Evolutionary conservation across 2,113 vertebrate species (phyloP).

Genomic region (Ammodytes dubius): DNA sequence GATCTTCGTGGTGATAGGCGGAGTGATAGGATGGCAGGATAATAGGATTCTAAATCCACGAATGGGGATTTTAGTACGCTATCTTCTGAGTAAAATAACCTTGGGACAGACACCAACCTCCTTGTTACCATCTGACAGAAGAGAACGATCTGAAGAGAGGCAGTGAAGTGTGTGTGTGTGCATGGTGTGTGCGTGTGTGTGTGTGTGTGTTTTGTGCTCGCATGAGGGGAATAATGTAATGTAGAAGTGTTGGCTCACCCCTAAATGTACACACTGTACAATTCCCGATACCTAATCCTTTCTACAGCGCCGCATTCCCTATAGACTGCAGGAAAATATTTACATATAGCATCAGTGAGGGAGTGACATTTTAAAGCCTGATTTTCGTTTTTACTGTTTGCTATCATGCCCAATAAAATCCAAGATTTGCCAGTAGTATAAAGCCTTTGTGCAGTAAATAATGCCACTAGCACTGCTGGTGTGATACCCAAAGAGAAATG

Average conservation of each 20-base stretch:
- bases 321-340: slow-evolving; percentile 12
- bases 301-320: slow-evolving; percentile 18
- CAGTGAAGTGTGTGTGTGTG: slow-evolving; percentile 19
- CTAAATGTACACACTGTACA: slow-evolving; percentile 27
- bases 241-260: slow-evolving; percentile 17
- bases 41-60: slow-evolving; percentile 45
- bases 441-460: background rate
- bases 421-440: background rate
- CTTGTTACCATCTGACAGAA: slow-evolving; percentile 40
- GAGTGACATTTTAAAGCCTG: slow-evolving; percentile 6
- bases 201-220: slow-evolving; percentile 19
- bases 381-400: background rate
- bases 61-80: slow-evolving; percentile 15
- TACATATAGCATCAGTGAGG: slow-evolving; percentile 10
- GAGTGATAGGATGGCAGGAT: slow-evolving; percentile 33
- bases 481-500: background rate
- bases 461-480: background rate
- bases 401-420: background rate
- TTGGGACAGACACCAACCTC: slow-evolving; percentile 40
- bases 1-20: slow-evolving; percentile 31
- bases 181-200: no score
- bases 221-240: slow-evolving; percentile 54
- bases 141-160: slow-evolving; percentile 18
- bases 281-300: slow-evolving; percentile 40
- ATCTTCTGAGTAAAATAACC: slow-evolving; percentile 46